These are phyloP conservation scores for Acropora yongei DNA, from an alignment of 64 coral and sea anemone species.

Conservation along the genomic window DNA sequence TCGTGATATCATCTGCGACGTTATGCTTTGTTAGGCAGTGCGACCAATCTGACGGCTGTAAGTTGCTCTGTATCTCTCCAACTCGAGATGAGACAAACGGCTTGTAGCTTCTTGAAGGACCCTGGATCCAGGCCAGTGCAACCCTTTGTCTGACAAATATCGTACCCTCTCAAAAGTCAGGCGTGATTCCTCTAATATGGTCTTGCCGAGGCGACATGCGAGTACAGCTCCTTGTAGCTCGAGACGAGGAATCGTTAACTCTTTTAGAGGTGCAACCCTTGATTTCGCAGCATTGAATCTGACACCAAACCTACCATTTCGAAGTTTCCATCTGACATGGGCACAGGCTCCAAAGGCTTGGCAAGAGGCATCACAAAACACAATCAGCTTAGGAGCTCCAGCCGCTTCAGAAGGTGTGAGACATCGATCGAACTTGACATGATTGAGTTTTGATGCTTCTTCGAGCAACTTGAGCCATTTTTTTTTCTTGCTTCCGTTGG, in stretches of 20 bases:
- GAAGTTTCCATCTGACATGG: conserved; percentile 23
- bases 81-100: conserved; percentile 36
- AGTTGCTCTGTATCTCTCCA: conserved; percentile 44
- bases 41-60: conserved; percentile 23
- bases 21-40: conserved; percentile 34
- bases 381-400: conserved; percentile 4
- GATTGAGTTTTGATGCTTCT: neutral
- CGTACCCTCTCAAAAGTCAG: conserved; percentile 8
- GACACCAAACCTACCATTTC: conserved; percentile 2
- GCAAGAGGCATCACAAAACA: conserved; percentile 48
- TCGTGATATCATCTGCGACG: conserved; percentile 51
- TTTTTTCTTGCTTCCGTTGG: conserved; percentile 1
- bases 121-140: conserved; percentile 33
- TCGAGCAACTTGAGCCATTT: conserved; percentile 38
- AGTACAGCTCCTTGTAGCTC: conserved; percentile 43
- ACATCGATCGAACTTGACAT: conserved; percentile 40
- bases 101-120: conserved; percentile 25
- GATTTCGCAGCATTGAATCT: conserved; percentile 27
- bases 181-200: conserved; percentile 31
- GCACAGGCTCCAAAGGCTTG: conserved; percentile 66
- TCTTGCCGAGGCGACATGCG: neutral
- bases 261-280: conserved; percentile 32
- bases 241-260: conserved; percentile 14
- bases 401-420: conserved; percentile 31
- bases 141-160: conserved; percentile 35